Evolutionary conservation across 35 echinoderm and acorn worm species (phyloP).

Genomic region (Diadema setosum): DNA sequence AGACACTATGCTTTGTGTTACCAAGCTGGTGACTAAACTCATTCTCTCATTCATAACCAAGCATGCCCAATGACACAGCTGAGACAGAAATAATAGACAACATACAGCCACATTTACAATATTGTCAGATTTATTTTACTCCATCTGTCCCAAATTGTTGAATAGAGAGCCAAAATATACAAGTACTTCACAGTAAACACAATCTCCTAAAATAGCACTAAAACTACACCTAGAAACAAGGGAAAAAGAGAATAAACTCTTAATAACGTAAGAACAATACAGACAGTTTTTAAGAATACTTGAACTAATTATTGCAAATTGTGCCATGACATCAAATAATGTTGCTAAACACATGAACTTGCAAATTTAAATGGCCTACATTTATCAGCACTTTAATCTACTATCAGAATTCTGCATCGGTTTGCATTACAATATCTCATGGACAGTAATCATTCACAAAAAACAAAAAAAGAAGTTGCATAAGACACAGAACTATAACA

Average conservation of each 20-base stretch:
- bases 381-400: no score
- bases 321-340: not conserved
- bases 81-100: not conserved
- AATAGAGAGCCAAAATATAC: not conserved
- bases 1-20: no score
- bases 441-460: no score
- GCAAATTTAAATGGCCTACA: no score
- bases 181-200: slow-evolving; percentile 14
- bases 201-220: not conserved
- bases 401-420: no score
- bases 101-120: not conserved
- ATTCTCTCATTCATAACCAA: no score
- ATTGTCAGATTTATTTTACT: not conserved
- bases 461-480: no score
- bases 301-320: not conserved
- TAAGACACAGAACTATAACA: no score
- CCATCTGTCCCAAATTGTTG: not conserved
- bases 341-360: no score
- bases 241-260: not conserved
- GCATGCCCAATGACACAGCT: no score
- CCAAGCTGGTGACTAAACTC: no score
- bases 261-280: not conserved
- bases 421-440: no score
- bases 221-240: not conserved
- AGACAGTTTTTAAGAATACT: not conserved